Evolutionary conservation across 2,113 vertebrate genomes (phyloP).

Genomic region (Cyanistes caeruleus): DNA sequence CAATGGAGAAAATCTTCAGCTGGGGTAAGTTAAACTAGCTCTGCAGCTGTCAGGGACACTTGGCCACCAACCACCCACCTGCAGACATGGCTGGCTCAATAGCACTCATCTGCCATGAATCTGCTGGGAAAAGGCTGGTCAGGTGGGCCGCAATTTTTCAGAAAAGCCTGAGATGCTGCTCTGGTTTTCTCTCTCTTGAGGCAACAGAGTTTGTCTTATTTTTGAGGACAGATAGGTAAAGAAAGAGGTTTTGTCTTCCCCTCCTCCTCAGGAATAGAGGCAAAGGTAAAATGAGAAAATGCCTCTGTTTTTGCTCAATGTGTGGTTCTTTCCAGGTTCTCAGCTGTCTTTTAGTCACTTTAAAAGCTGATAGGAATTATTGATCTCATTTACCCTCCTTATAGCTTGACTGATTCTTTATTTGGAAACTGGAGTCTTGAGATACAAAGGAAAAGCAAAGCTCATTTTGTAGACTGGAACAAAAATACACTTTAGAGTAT

Average conservation of each 20-base stretch:
- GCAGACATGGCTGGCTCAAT: background rate
- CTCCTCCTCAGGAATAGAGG: background rate
- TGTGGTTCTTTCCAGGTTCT: background rate
- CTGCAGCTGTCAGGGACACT: background rate
- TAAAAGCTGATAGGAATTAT: slow-evolving; percentile 20
- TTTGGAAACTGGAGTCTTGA: slow-evolving; percentile 1
- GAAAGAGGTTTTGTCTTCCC: background rate
- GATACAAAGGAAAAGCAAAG: background rate
- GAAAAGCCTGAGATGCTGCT: background rate
- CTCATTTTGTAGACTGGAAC: background rate
- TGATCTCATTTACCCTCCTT: slow-evolving; percentile 22
- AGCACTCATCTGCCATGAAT: background rate
- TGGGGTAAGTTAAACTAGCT: background rate
- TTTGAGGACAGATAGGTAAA: background rate
- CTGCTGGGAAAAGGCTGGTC: background rate
- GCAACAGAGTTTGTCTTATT: background rate
- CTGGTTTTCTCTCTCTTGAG: background rate
- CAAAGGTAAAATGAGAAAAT: background rate
- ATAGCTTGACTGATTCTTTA: slow-evolving; percentile 7
- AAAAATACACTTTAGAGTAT: background rate
- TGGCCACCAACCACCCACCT: background rate
- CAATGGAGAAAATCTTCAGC: background rate
- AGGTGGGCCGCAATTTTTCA: background rate
- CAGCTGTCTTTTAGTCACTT: background rate
- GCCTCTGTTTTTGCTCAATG: background rate